A percentile compares a stretch with the other conserved stretches of the same genome.
Conservation (phyloP, 1,140 invertebrate species). For the Cylas formicarius region DNA sequence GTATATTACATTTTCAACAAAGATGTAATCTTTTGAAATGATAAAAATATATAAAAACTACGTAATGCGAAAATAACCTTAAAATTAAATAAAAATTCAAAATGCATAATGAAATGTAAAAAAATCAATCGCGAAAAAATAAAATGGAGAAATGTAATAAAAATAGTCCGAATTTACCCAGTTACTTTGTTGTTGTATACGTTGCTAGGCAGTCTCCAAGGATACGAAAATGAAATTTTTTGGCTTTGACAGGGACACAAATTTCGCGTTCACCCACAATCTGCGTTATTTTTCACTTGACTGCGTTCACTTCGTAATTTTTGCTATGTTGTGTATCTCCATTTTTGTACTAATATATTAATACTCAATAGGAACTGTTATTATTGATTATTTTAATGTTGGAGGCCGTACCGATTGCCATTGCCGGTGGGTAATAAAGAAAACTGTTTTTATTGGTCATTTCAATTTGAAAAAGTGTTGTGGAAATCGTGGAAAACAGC, state of each 20-base stretch:
- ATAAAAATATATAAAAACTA: neutral
- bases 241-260: slow-evolving; percentile 35
- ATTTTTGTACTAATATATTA: slow-evolving; percentile 24
- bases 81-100: slow-evolving; percentile 5
- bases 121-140: too few species aligned
- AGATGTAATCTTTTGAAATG: neutral
- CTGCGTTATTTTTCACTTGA: slow-evolving; percentile 1
- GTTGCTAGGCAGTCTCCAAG: slow-evolving; percentile 43
- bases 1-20: slow-evolving; percentile 1
- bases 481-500: too few species aligned
- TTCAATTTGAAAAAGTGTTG: too few species aligned
- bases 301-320: slow-evolving; percentile 7
- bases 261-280: slow-evolving; percentile 4
- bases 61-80: neutral
- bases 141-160: slow-evolving; percentile 14
- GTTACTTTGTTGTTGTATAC: slow-evolving; percentile 43
- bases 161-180: slow-evolving; percentile 32
- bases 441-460: slow-evolving; percentile 26
- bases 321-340: slow-evolving; percentile 13
- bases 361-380: slow-evolving; percentile 24
- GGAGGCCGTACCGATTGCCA: slow-evolving; percentile 15
- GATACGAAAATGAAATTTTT: slow-evolving; percentile 39
- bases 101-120: slow-evolving; percentile 9
- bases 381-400: slow-evolving; percentile 34
- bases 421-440: slow-evolving; percentile 24